A percentile compares a stretch with the other conserved stretches of the same genome.
phyloP scores from a whole-genome alignment of 2,113 vertebrate genomes.

The Calypte anna region DNA sequence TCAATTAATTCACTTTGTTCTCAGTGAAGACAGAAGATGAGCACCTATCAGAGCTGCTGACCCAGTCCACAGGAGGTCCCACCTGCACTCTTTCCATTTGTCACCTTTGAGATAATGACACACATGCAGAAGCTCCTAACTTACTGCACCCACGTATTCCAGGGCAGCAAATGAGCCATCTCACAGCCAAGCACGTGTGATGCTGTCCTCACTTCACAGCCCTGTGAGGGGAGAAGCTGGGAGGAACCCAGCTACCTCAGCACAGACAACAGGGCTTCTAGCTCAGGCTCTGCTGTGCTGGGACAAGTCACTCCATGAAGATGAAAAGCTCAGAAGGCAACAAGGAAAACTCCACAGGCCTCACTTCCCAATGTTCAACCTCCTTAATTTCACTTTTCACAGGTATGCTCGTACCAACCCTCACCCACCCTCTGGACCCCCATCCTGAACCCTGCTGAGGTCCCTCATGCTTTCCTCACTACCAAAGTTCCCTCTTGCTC shows the following conservation, averaged over 20 bases:
- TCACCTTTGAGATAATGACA: background rate
- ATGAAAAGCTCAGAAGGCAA: too few relatives aligned
- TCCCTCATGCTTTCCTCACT: background rate
- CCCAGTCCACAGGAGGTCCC: background rate
- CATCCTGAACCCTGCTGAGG: background rate
- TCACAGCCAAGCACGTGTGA: background rate
- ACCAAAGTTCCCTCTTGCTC: background rate
- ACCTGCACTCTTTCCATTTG: background rate
- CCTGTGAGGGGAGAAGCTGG: background rate
- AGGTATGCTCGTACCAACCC: background rate
- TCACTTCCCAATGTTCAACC: background rate
- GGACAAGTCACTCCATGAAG: too few relatives aligned
- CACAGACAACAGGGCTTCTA: background rate
- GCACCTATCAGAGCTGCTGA: background rate
- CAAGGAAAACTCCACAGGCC: background rate
- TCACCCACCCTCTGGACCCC: too few relatives aligned
- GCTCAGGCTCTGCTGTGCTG: background rate
- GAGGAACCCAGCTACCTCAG: background rate
- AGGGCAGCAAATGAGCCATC: background rate
- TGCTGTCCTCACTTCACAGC: background rate
- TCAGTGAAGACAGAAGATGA: accelerated
- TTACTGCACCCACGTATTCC: background rate
- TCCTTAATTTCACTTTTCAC: too few relatives aligned
- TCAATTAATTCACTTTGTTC: background rate
- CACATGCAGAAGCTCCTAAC: background rate